These are phyloP conservation scores for Damaliscus lunatus DNA, from an alignment of 2,113 vertebrate genomes.

Conservation along the genomic window DNA sequence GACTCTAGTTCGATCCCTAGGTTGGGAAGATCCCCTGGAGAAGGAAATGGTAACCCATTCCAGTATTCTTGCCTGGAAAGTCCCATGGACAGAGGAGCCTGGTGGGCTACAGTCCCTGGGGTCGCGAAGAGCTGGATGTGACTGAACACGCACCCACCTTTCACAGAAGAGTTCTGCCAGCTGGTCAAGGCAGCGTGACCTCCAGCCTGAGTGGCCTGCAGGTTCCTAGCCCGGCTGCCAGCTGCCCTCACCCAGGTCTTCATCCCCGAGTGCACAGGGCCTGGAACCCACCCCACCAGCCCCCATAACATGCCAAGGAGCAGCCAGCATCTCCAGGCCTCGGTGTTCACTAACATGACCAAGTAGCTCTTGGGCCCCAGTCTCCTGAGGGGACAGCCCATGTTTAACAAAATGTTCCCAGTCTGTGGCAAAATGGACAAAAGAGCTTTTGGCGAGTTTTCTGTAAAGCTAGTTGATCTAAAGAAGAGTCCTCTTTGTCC, in stretches of 20 bases:
- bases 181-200: fast-evolving
- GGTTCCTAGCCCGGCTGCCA: neutral
- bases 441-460: neutral
- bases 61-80: neutral
- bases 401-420: neutral
- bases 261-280: fast-evolving
- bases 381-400: neutral
- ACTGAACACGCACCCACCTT: neutral
- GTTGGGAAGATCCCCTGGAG: neutral
- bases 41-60: neutral
- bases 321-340: fast-evolving
- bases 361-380: fast-evolving
- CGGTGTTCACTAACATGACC: neutral
- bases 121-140: fast-evolving
- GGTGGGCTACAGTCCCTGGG: neutral
- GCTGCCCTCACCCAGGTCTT: neutral
- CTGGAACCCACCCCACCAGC: neutral
- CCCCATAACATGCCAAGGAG: fast-evolving
- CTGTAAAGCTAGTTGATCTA: neutral
- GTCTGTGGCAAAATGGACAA: neutral
- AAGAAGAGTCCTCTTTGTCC: neutral
- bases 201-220: neutral
- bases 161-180: neutral
- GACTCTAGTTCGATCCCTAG: neutral
- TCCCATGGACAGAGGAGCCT: neutral